Evolutionary conservation across 2,888 invertebrate genomes (phyloP), one percentile per base, ranked within the genome.

Genomic region (Athrips mouffetella): DNA sequence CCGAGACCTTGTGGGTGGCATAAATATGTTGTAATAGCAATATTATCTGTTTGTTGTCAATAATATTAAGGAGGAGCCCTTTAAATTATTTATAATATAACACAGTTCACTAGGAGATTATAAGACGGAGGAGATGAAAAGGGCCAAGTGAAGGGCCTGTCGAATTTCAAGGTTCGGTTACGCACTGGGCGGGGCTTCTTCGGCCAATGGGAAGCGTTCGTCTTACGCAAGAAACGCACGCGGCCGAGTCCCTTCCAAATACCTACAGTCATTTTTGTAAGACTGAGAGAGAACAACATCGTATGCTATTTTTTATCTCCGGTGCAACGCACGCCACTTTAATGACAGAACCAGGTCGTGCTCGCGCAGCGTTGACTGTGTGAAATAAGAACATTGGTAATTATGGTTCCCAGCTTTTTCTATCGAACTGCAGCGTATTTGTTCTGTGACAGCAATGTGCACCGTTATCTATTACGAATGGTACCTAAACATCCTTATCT

Each of bases 61-160:
- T 48, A 76, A 73, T 73, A 73, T 67, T 69, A 73, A 75, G 68
- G 60, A 64, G 69, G 74, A 77, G 84, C 83, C 88, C 88, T 84
- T 76, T 82, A 86, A 87, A 88, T 88, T 89, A 89, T 89, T 89
- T 89, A 89, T 89, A 89, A 86, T 89, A 89, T 88, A 89, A 89
- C 85, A 79, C 86, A 79, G 76, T 65, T 65, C 68, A 89, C 89
- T 70, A 83, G 87, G 87, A 71, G 53, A 62, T 58, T 84, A 89
- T 69, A 79, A 63, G 49, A 61, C 48, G 56, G 62, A 81, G 69
- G 80, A 85, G 86, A 55, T 78, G 33, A 56, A 69, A 85, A 87
- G 85, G 89, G 86, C 76, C 58, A 60, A 59, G 55, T 58, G 61
- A 83, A 85, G 87, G 88, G 84, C 77, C 70, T 70, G 75, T 68